Conservation (phyloP, 1,140 invertebrate species). For the Epicauta chinensis region DNA sequence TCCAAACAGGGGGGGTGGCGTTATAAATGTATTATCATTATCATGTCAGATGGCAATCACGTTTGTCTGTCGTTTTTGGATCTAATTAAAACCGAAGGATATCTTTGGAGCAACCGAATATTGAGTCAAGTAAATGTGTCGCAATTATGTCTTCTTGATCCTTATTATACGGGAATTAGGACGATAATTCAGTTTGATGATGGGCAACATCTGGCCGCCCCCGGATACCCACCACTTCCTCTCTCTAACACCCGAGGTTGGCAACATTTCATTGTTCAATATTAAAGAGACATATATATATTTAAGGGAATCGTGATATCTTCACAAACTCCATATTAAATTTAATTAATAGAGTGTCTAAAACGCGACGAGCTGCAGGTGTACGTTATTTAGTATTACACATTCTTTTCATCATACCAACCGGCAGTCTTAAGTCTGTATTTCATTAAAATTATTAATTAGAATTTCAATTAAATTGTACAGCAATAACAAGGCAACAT, state of each 20-base stretch:
- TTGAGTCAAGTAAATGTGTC: conserved; percentile 19
- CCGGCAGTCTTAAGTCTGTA: not conserved
- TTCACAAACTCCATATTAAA: conserved; percentile 9
- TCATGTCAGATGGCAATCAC: conserved; percentile 20
- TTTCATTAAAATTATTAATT: not conserved
- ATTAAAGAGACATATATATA: not conserved
- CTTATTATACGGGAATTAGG: conserved; percentile 28
- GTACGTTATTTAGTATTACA: too few relatives aligned
- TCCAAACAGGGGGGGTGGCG: too few relatives aligned
- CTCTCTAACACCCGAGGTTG: not conserved
- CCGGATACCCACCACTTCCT: not conserved
- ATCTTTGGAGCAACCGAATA: conserved; percentile 15
- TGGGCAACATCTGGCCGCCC: conserved; percentile 20
- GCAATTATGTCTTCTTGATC: conserved; percentile 22
- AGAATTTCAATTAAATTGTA: not conserved
- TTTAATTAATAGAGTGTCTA: conserved; percentile 17
- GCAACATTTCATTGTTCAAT: conserved; percentile 8
- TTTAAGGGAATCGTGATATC: conserved; percentile 4
- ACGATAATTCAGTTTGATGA: conserved; percentile 26
- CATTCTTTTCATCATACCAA: too few relatives aligned
- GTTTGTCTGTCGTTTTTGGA: conserved; percentile 5
- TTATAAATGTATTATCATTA: not conserved
- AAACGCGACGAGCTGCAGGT: too few relatives aligned
- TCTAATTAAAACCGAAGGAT: conserved; percentile 21
- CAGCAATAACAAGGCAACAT: too few relatives aligned